Percentiles rank a stretch among this genome's conserved stretches.
Evolutionary conservation across 2,888 invertebrate species (phyloP).

Genomic region (Craniophora ligustri): DNA sequence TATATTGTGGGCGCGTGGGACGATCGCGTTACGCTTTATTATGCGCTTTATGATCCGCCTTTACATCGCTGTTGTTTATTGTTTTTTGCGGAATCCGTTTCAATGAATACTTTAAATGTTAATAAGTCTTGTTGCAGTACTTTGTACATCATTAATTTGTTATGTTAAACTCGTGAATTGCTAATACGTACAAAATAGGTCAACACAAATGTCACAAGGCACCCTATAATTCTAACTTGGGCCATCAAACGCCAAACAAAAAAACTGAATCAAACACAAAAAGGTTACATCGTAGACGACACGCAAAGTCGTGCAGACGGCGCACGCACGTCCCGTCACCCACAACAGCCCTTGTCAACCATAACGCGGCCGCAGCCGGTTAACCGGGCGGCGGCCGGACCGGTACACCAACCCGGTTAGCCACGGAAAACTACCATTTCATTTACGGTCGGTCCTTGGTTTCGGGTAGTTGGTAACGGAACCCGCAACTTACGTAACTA

Average conservation of each 20-base stretch:
- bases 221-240: constrained; percentile 10
- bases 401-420: constrained; percentile 58
- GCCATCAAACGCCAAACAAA: constrained; percentile 20
- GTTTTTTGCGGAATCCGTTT: neutral
- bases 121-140: neutral
- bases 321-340: constrained; percentile 72
- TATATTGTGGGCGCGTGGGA: constrained; percentile 72
- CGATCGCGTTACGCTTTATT: constrained; percentile 50
- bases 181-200: neutral
- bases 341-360: constrained; percentile 86
- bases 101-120: neutral
- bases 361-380: constrained; percentile 82
- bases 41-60: constrained; percentile 46
- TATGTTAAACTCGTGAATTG: neutral
- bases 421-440: constrained; percentile 87
- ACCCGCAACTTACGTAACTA: constrained; percentile 83
- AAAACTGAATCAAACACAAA: constrained; percentile 15
- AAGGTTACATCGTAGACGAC: constrained; percentile 35
- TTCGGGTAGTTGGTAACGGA: constrained; percentile 82
- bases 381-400: constrained; percentile 59
- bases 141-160: neutral
- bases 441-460: constrained; percentile 85
- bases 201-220: neutral
- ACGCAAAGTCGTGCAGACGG: constrained; percentile 74
- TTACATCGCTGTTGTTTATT: constrained; percentile 38